These are phyloP conservation scores for Artemisiospiza belli DNA, from an alignment of 2,113 vertebrate species.

Conservation along the genomic window DNA sequence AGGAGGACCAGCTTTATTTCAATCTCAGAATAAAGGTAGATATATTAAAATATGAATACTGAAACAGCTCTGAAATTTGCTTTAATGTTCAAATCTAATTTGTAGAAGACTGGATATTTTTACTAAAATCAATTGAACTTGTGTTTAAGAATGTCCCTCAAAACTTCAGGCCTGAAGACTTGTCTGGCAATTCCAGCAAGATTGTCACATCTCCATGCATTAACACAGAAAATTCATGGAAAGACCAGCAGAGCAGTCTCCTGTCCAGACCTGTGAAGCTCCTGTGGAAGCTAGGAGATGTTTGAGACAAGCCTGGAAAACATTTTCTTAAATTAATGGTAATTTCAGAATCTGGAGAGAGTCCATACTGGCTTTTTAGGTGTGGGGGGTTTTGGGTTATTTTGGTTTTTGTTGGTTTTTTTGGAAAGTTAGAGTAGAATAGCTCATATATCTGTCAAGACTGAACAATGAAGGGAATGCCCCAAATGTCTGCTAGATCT, in stretches of 20 bases:
- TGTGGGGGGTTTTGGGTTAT: neutral
- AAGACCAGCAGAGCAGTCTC: neutral
- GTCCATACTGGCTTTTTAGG: rapidly evolving
- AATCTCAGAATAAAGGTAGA: neutral
- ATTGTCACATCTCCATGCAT: neutral
- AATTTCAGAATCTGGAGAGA: neutral
- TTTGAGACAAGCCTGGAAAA: neutral
- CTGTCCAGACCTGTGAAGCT: neutral
- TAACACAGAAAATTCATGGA: neutral
- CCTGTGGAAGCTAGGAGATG: neutral
- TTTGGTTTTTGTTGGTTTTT: neutral
- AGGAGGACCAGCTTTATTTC: neutral
- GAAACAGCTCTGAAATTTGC: neutral
- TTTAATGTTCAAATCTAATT: neutral
- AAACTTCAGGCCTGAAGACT: neutral
- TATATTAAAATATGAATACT: neutral
- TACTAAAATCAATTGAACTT: neutral
- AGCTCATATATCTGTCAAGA: neutral
- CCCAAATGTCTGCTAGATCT: neutral
- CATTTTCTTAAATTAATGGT: neutral
- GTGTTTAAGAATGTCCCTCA: neutral
- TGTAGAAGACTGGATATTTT: neutral
- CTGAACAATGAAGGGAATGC: neutral
- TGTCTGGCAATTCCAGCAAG: neutral
- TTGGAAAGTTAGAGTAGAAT: neutral